phyloP scores from a whole-genome alignment of 2,797 vertebrate genomes.

The Microctenopoma steveboyesi region DNA sequence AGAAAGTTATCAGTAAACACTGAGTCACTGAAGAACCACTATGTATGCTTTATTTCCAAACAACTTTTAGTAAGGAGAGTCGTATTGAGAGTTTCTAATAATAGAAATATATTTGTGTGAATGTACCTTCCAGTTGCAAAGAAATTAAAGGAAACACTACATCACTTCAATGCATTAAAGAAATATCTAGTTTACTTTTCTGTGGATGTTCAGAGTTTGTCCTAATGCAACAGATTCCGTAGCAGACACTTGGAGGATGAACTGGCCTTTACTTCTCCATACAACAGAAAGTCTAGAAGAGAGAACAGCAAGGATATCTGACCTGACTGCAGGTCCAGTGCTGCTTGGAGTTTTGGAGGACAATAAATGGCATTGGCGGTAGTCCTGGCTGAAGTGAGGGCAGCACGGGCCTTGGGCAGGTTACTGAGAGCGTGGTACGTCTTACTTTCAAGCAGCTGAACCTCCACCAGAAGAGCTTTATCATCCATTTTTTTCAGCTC shows the following conservation, averaged over 20 bases:
- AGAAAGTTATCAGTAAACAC: constrained; percentile 6
- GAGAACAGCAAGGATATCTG: background rate
- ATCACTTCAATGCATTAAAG: no score
- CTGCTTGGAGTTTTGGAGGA: constrained; percentile 97
- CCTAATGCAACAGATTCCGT: no score
- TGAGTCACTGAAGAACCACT: background rate
- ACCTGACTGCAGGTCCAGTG: constrained; percentile 99
- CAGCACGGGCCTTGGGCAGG: constrained; percentile 97
- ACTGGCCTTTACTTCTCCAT: background rate
- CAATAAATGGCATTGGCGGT: constrained; percentile 99
- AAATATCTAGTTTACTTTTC: no score
- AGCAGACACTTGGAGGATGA: no score
- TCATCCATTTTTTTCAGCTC: constrained; percentile 99
- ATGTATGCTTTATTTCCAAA: background rate
- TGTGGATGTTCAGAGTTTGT: no score
- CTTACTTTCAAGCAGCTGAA: constrained; percentile 98
- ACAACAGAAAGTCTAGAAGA: background rate
- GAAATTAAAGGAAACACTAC: no score
- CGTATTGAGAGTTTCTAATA: no score
- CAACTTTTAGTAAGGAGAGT: no score
- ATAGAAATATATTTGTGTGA: no score
- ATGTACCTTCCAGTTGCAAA: no score
- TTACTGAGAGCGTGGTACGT: constrained; percentile 99
- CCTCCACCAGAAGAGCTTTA: constrained; percentile 97
- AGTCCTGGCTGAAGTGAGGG: constrained; percentile 97